Evolutionary conservation across 2,888 invertebrate genomes (phyloP).

Genomic region (Chromoteleia sp.): DNA sequence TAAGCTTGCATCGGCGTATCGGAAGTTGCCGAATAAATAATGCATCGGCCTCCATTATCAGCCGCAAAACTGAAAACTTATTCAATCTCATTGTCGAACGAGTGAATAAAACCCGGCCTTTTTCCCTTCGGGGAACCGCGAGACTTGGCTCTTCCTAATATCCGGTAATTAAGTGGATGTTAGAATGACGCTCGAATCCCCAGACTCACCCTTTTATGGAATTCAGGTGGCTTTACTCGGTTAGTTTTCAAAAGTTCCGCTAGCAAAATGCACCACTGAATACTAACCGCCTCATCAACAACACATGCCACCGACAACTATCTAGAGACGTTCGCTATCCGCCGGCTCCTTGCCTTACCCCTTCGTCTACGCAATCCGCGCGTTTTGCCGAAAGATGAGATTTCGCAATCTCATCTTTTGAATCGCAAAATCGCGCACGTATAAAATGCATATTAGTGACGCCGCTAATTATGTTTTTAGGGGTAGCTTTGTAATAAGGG

Average conservation of each 20-base stretch:
- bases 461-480: conserved; percentile 42
- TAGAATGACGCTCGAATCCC: conserved; percentile 82
- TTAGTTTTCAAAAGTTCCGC: conserved; percentile 83
- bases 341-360: conserved; percentile 68
- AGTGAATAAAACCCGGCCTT: conserved; percentile 52
- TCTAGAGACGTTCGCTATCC: conserved; percentile 77
- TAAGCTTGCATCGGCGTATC: conserved; percentile 24
- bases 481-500: conserved; percentile 16
- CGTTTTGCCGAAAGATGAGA: conserved; percentile 64
- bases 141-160: conserved; percentile 78
- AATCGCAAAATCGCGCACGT: conserved; percentile 77
- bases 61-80: conserved; percentile 44
- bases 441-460: conserved; percentile 55
- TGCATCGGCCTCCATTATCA: conserved; percentile 22
- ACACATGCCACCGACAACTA: conserved; percentile 82
- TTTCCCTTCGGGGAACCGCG: conserved; percentile 69
- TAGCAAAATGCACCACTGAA: conserved; percentile 82
- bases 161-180: conserved; percentile 83
- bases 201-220: conserved; percentile 81
- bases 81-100: conserved; percentile 63
- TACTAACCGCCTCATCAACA: conserved; percentile 85
- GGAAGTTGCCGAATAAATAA: conserved; percentile 34
- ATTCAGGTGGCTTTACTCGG: conserved; percentile 83
- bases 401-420: conserved; percentile 78
- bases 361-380: conserved; percentile 62